These are phyloP conservation scores for Drosophila setifemur DNA, from an alignment of 1,140 invertebrate genomes.

Conservation along the genomic window DNA sequence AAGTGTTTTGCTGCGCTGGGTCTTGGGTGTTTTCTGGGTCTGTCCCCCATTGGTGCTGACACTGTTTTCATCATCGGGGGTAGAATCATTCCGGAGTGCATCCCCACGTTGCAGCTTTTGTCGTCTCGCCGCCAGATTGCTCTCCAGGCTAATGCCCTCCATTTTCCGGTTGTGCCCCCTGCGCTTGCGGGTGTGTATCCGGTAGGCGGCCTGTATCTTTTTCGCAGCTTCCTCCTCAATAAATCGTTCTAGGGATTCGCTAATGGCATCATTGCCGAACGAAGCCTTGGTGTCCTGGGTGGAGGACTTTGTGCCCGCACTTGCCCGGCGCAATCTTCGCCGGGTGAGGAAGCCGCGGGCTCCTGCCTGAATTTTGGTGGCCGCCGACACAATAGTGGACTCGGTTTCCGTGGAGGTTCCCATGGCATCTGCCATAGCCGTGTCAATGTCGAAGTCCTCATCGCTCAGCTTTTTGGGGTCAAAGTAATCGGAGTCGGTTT, in stretches of 20 bases:
- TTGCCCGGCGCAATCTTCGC: constrained; percentile 59
- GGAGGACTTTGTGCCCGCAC: constrained; percentile 65
- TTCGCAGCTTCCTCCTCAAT: constrained; percentile 72
- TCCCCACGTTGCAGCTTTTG: constrained; percentile 74
- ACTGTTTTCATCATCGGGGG: constrained; percentile 67
- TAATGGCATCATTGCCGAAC: constrained; percentile 78
- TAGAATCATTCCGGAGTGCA: constrained; percentile 72
- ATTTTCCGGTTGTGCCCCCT: constrained; percentile 15
- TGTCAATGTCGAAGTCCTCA: constrained; percentile 73
- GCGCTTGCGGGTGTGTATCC: constrained; percentile 37
- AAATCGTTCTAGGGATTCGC: constrained; percentile 75
- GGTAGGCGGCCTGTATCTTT: constrained; percentile 61
- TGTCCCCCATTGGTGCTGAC: constrained; percentile 11
- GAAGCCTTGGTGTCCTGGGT: constrained; percentile 64
- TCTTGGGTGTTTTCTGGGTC: neutral
- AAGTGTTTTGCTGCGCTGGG: neutral
- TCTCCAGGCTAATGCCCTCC: constrained; percentile 49
- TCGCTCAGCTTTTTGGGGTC: constrained; percentile 32
- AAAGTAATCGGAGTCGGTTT: constrained; percentile 72
- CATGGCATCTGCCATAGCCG: constrained; percentile 64
- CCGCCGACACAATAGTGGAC: constrained; percentile 76
- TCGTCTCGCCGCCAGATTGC: constrained; percentile 59
- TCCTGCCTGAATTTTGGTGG: constrained; percentile 75
- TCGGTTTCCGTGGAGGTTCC: constrained; percentile 79
- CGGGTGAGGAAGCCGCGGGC: constrained; percentile 65